phyloP scores from a whole-genome alignment of 2,888 invertebrate genomes.

The Leptopilina myrica region DNA sequence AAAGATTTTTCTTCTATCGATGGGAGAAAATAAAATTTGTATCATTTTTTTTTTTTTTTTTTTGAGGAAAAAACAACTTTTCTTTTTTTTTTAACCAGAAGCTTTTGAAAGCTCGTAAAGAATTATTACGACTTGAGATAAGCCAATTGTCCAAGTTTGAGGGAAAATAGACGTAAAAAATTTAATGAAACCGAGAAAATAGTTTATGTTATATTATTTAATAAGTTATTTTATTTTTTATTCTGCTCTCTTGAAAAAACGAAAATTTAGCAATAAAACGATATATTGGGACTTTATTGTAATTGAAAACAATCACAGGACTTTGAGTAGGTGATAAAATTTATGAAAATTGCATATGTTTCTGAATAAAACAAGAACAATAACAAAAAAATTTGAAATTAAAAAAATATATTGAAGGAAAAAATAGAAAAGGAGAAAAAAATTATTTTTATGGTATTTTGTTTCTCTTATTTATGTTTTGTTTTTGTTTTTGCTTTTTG shows the following conservation, averaged over 20 bases:
- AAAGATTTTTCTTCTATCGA: neutral
- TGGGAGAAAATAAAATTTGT: neutral
- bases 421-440: too few relatives aligned
- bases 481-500: too few relatives aligned
- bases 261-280: neutral
- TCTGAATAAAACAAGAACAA: too few relatives aligned
- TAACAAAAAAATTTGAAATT: too few relatives aligned
- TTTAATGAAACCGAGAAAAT: constrained; percentile 5
- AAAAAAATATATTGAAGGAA: too few relatives aligned
- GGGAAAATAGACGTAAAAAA: neutral
- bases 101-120: neutral
- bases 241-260: neutral
- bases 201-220: neutral
- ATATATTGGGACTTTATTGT: neutral
- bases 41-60: neutral
- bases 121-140: neutral
- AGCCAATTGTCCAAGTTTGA: neutral
- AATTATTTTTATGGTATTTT: too few relatives aligned
- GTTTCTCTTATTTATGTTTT: too few relatives aligned
- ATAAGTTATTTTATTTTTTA: neutral
- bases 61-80: neutral
- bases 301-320: neutral
- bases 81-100: neutral
- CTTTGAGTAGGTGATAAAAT: too few relatives aligned
- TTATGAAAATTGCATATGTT: too few relatives aligned